A percentile compares a stretch with the other conserved stretches of the same genome.
Conservation (phyloP, 2,797 vertebrate species). For the Coregonus ussuriensis region DNA sequence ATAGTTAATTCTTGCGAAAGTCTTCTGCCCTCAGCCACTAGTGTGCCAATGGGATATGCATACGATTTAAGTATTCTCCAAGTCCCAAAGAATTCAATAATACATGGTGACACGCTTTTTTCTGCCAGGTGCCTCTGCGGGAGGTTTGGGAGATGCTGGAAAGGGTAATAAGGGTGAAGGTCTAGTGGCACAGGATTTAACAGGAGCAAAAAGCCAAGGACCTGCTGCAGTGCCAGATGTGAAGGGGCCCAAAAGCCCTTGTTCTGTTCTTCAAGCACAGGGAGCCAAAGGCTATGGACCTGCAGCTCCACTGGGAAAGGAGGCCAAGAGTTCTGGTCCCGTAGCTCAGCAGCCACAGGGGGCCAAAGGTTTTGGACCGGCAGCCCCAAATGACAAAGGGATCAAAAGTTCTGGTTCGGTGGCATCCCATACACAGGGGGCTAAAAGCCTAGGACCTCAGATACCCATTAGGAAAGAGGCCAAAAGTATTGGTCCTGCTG, state of each 20-base stretch:
- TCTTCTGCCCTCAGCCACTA: conserved; percentile 13
- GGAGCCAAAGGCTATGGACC: conserved; percentile 19
- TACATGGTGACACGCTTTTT: conserved; percentile 62
- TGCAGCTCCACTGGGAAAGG: conserved; percentile 25
- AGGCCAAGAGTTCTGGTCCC: conserved; percentile 19
- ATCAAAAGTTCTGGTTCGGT: conserved; percentile 15
- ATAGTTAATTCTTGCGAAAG: not conserved
- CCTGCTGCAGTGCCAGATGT: conserved; percentile 25
- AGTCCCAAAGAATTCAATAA: conserved; percentile 44
- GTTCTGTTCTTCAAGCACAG: conserved; percentile 34
- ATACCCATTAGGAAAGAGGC: conserved; percentile 24
- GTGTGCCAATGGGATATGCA: conserved; percentile 22
- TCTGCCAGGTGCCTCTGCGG: conserved; percentile 65
- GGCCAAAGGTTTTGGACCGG: conserved; percentile 16
- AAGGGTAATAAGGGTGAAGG: conserved; percentile 50
- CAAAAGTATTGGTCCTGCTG: conserved; percentile 10
- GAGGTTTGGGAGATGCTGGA: conserved; percentile 59
- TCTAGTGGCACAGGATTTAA: conserved; percentile 45
- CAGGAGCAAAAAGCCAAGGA: conserved; percentile 46
- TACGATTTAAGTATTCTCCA: conserved; percentile 36
- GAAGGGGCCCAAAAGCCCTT: conserved; percentile 16
- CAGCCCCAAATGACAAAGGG: conserved; percentile 16
- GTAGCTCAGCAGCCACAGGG: conserved; percentile 23
- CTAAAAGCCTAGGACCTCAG: conserved; percentile 42
- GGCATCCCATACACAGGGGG: conserved; percentile 1